A percentile compares a stretch with the other conserved stretches of the same genome.
These are phyloP conservation scores for Laticauda colubrina DNA, from an alignment of 2,113 vertebrate species.

Conservation along the genomic window DNA sequence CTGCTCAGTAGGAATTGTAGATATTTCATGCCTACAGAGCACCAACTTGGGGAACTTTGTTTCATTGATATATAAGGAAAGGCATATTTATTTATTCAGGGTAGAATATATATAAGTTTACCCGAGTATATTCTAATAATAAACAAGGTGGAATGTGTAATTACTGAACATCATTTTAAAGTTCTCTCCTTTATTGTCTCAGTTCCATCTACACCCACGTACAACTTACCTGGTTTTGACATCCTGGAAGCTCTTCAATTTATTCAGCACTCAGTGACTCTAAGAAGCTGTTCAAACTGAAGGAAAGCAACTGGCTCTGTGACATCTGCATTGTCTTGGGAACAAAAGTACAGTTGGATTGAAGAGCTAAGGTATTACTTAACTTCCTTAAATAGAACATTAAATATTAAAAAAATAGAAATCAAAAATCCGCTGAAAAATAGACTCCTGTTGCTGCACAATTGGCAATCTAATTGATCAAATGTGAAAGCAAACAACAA, in stretches of 20 bases:
- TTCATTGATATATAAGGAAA: not conserved
- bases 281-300: not conserved
- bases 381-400: not conserved
- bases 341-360: not conserved
- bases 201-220: not conserved
- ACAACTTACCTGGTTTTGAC: not conserved
- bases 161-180: not conserved
- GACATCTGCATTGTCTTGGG: not conserved
- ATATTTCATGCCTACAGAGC: not conserved
- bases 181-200: not conserved
- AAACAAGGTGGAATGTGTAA: not conserved
- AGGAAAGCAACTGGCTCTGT: not conserved
- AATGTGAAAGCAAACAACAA: not conserved
- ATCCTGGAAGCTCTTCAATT: conserved; percentile 4
- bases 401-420: not conserved
- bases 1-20: not conserved
- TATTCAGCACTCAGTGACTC: not conserved
- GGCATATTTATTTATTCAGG: not conserved
- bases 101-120: not conserved
- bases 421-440: not conserved
- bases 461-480: not conserved
- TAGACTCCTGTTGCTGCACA: not conserved
- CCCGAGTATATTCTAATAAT: not conserved
- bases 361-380: not conserved
- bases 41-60: not conserved